Evolutionary conservation across 2,888 invertebrate species (phyloP).

Genomic region (Onchidella celtica): DNA sequence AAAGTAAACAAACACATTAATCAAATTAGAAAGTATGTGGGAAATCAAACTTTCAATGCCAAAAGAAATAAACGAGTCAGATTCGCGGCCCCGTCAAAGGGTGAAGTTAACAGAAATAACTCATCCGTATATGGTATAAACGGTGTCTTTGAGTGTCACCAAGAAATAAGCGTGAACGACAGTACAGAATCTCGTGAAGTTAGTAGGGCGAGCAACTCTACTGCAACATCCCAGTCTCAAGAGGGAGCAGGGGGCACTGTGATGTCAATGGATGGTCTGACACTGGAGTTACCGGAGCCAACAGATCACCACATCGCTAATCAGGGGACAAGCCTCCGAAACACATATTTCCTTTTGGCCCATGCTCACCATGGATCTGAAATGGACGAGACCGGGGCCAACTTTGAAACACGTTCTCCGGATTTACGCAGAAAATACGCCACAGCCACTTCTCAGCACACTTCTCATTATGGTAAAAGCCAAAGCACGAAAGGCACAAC

Average conservation of each 20-base stretch:
- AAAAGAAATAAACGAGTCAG: too few species aligned
- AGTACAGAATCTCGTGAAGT: not conserved
- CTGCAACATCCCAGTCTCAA: not conserved
- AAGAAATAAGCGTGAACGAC: conserved; percentile 7
- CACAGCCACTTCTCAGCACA: not conserved
- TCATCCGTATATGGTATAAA: conserved; percentile 14
- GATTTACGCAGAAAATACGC: not conserved
- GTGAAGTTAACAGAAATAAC: conserved; percentile 10
- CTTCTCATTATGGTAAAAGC: not conserved
- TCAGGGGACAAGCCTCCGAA: not conserved
- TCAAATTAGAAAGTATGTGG: too few species aligned
- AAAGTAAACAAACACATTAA: too few species aligned
- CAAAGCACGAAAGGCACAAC: not conserved
- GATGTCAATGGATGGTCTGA: not conserved
- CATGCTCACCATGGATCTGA: not conserved
- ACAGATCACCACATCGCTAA: not conserved
- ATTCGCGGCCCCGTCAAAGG: not conserved
- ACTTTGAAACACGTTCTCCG: not conserved
- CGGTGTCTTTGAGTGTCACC: not conserved
- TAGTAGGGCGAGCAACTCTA: not conserved
- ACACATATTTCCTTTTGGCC: not conserved
- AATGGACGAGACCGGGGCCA: not conserved
- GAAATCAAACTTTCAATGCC: too few species aligned
- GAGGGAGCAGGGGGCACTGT: not conserved
- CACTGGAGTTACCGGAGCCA: not conserved